Evolutionary conservation across 1,140 invertebrate genomes (phyloP).

Genomic region (Drosophila sp.): DNA sequence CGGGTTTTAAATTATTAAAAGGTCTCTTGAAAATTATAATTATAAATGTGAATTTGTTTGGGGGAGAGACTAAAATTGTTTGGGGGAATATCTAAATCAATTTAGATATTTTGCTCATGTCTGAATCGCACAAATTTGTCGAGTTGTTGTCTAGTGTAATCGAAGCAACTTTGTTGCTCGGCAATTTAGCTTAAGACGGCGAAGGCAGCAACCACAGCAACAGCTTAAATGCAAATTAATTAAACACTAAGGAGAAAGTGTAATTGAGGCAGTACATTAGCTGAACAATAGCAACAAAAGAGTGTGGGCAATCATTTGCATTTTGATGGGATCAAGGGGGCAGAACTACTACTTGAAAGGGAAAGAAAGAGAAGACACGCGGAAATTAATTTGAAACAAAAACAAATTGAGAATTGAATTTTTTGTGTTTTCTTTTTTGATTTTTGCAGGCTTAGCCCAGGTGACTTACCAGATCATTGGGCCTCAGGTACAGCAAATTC

Average conservation of each 20-base stretch:
- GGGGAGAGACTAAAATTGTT: too few species aligned
- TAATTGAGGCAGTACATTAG: constrained; percentile 63
- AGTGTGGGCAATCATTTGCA: constrained; percentile 35
- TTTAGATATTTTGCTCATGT: too few species aligned
- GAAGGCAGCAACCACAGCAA: not conserved
- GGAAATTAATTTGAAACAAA: not conserved
- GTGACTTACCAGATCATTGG: constrained; percentile 83
- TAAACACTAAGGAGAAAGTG: constrained; percentile 30
- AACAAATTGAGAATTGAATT: constrained; percentile 16
- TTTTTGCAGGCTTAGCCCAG: constrained; percentile 82
- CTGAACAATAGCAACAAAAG: constrained; percentile 10
- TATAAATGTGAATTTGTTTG: too few species aligned
- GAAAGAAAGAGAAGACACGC: not conserved
- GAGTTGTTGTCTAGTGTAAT: not conserved
- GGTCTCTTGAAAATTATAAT: too few species aligned
- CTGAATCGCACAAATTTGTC: too few species aligned
- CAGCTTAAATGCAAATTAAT: constrained; percentile 49
- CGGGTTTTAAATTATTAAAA: too few species aligned
- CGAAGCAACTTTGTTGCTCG: not conserved
- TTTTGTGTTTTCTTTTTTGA: not conserved
- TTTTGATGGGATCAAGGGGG: constrained; percentile 28
- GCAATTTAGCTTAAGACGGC: not conserved
- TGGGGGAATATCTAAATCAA: too few species aligned
- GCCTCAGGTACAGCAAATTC: constrained; percentile 71
- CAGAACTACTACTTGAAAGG: constrained; percentile 4